Evolutionary conservation across 2,888 invertebrate genomes (phyloP), one percentile per base, ranked within the genome.

Genomic region (Troilus luridus): DNA sequence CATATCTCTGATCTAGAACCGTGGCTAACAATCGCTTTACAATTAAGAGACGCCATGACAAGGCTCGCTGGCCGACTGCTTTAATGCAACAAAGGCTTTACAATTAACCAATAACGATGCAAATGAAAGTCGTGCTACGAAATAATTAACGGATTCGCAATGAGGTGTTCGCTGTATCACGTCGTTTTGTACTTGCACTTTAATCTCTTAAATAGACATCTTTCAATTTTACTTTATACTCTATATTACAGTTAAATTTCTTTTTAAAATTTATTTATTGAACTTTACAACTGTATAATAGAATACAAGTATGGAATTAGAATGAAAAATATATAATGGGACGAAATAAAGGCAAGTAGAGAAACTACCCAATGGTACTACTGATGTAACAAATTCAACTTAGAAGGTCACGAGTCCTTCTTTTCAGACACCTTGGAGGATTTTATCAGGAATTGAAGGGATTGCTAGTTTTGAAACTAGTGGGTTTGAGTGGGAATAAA

Each of bases 91-190:
- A 81, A 81, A 81, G 81, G 21, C 54, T 54, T 54, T 54, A 81
- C 81, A 81, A 81, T 81, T 81, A 81, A 81, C 81, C 54, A 81
- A 81, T 81, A 81, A 81, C 81, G 81, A 81, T 81, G 81, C 81
- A 81, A 81, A 81, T 81, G 54, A 81, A 81, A 56, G 81, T 81
- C 81, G 81, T 81, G 81, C 81, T 21, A 81, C 81, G 81, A 81
- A 81, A 81, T 81, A 81, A 81, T 81, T 81, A 81, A 81, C 54
- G 54, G 19, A 21, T 54, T 41, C 54, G 81, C 81, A 81, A 21
- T 81, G 54, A 81, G 41, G 81, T 56, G 81, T 56, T 21, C 81
- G 14, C 12, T 81, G 81, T 81, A 54, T 54, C 81, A 81, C 41
- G 41, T 21, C 54, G 8, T 9, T 11, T 19, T 1, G 21, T 21